Base-by-base conservation (phyloP, 2,797 vertebrate species). In the Numenius phaeopus region DNA sequence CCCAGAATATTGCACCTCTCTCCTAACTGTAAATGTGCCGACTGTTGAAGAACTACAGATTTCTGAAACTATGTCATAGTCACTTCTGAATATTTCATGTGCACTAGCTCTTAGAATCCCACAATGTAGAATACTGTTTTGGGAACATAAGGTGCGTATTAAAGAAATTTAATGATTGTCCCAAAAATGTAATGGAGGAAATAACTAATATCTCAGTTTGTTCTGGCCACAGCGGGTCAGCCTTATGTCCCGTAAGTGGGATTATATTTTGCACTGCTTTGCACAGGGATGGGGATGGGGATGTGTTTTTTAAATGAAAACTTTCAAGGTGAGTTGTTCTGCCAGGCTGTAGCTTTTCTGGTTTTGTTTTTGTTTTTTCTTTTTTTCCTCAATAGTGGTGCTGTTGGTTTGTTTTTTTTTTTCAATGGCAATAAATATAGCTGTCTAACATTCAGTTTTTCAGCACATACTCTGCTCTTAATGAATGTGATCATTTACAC, bases 401-500 rank as follows among this genome's bases (percentile, higher is more conserved):
- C 67, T 22, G 16, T 17, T 94, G 17, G 14, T 7, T 24, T 23
- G 14, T 6, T 5, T 37, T 90, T 81, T 92, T 84, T 52, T 26
- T 37, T 37, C 34, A 37, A 37, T 70, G 55, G 80, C 91, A 90
- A 94, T 97, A 96, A 88, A 47, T 98, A 95, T 81, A 93, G 65
- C 92, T 97, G 91, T 94, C 89, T 95, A 92, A 65, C 69, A 20
- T 93, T 90, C 75, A 75, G 90, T 96, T 98, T 97, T 97, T 96
- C 87, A 54, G 78, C 78, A 77, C 69, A 69, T 84, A 89, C 84
- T 91, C 95, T 94, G 54, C 89, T 95, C 62, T 86, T 98, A 98
- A 97, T 95, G 98, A 98, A 96, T 89, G 87, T 86, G 97, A 97
- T 98, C 95, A 90, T 98, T 98, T 98, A 97, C 96, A 91, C 80